These are phyloP conservation scores for Pitta sordida DNA, from an alignment of 2,113 vertebrate genomes.

Conservation along the genomic window DNA sequence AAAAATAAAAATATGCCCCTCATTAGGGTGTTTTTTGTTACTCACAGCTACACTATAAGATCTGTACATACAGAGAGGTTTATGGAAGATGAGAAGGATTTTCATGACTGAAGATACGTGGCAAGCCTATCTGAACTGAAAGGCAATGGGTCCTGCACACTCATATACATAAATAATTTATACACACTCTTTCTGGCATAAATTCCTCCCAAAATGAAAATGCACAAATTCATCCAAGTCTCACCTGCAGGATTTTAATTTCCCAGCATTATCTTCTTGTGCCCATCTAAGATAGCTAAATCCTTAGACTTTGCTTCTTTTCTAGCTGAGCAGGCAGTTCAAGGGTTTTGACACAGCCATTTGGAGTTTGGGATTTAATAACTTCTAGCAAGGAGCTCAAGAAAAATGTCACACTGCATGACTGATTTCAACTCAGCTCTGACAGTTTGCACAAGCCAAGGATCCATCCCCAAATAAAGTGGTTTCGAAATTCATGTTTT, in stretches of 20 bases:
- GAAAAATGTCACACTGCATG: background rate
- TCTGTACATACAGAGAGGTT: background rate
- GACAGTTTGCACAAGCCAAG: background rate
- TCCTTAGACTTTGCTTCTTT: background rate
- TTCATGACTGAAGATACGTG: background rate
- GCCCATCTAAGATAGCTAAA: background rate
- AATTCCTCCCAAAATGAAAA: background rate
- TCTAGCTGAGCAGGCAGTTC: background rate
- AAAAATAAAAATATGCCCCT: background rate
- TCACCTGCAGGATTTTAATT: background rate
- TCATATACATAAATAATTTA: background rate
- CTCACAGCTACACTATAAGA: background rate
- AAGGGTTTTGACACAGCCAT: background rate
- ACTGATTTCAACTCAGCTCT: background rate
- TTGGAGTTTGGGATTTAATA: background rate
- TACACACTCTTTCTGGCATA: background rate
- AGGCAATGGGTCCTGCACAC: background rate
- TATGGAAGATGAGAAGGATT: background rate
- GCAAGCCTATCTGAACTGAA: background rate
- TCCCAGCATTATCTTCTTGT: background rate
- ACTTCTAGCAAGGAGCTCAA: background rate
- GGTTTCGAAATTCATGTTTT: background rate
- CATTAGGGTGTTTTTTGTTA: background rate
- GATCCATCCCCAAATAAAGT: background rate
- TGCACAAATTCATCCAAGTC: background rate